Conservation (phyloP, 2,113 vertebrate species). For the pig (Sus scrofa) region DNA sequence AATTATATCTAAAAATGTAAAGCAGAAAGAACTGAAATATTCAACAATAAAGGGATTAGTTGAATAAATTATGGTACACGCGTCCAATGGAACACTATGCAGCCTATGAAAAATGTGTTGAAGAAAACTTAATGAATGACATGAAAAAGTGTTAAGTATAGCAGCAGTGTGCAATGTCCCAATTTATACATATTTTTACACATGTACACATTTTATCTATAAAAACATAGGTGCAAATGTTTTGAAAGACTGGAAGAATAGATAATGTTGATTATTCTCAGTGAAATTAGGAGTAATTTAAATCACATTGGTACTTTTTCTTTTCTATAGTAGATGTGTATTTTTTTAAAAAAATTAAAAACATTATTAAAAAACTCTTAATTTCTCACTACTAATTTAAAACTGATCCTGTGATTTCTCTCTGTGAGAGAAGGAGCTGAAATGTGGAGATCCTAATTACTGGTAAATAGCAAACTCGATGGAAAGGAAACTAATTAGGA, state of each 20-base stretch:
- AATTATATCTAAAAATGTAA: neutral
- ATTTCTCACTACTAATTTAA: slow-evolving; percentile 2
- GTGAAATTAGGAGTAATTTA: slow-evolving; percentile 38
- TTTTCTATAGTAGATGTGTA: neutral
- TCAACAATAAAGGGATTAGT: neutral
- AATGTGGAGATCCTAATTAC: slow-evolving; percentile 23
- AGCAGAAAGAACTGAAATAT: slow-evolving; percentile 11
- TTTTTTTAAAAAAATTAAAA: slow-evolving; percentile 35
- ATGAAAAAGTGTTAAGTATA: neutral
- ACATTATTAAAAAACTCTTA: slow-evolving; percentile 9
- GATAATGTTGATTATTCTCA: neutral
- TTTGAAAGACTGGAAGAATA: slow-evolving; percentile 13
- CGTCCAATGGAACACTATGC: neutral
- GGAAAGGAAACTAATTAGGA: slow-evolving; percentile 36
- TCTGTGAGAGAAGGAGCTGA: neutral
- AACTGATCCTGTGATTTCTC: slow-evolving; percentile 3
- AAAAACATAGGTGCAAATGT: neutral
- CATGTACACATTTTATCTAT: neutral
- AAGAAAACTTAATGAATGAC: neutral
- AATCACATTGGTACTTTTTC: neutral
- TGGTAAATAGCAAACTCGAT: neutral
- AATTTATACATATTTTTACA: neutral
- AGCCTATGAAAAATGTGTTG: neutral
- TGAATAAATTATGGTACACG: neutral
- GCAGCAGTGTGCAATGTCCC: neutral